phyloP scores from a whole-genome alignment of 2,888 invertebrate genomes.

The Chromoteleia sp. region DNA sequence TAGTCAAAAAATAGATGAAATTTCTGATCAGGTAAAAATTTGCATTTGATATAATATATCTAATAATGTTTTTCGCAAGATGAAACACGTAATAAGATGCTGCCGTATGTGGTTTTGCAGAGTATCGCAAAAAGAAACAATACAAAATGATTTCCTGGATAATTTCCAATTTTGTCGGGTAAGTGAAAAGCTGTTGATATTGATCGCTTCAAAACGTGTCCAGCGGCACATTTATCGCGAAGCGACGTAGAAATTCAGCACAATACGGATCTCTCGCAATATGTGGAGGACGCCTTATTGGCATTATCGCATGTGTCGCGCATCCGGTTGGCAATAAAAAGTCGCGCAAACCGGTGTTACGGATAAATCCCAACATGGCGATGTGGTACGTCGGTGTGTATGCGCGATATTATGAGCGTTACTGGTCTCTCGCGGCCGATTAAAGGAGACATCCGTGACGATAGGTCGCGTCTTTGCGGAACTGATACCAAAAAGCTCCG shows the following conservation, averaged over 20 bases:
- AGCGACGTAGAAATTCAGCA: constrained; percentile 36
- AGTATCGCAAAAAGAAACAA: too few species aligned
- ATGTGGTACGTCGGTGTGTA: constrained; percentile 46
- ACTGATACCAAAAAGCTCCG: constrained; percentile 4
- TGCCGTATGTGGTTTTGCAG: too few species aligned
- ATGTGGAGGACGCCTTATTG: constrained; percentile 57
- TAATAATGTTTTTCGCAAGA: too few species aligned
- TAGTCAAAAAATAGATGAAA: too few species aligned
- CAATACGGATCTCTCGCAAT: constrained; percentile 46
- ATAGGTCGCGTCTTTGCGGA: constrained; percentile 35
- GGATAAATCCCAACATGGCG: constrained; percentile 59
- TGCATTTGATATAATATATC: too few species aligned
- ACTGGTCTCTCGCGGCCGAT: constrained; percentile 34
- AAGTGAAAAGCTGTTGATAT: not conserved
- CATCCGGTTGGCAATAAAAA: constrained; percentile 69
- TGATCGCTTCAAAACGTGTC: not conserved
- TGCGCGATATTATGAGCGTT: constrained; percentile 49
- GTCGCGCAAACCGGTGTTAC: constrained; percentile 61
- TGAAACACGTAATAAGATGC: too few species aligned
- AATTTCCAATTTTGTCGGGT: too few species aligned
- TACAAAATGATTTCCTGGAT: too few species aligned
- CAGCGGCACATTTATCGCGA: constrained; percentile 24
- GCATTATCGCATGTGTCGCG: constrained; percentile 65
- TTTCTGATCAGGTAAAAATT: too few species aligned
- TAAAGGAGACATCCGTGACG: constrained; percentile 49